Base-by-base conservation (phyloP, 2,888 invertebrate species). In the Andrena bicolor region DNA sequence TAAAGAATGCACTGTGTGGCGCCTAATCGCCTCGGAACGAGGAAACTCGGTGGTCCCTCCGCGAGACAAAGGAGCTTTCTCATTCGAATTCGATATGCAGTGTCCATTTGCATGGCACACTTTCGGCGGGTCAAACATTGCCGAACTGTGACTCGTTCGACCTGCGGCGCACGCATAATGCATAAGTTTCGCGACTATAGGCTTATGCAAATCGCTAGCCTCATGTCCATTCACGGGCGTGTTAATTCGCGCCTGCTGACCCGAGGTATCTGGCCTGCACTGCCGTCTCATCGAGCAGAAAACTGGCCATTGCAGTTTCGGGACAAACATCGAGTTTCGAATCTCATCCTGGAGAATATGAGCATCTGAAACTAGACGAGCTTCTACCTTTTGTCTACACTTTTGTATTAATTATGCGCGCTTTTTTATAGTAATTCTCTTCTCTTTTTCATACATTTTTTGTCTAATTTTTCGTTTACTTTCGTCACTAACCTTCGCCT, bases 111-210 rank as follows among this genome's bases (percentile, higher is more conserved):
- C 61, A 20, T 53, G 35, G 30, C 30, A 56, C 41, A 51, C 10
- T 58, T 26, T 30, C 10, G 35, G 1, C 7, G 30, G 75, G 48
- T 66, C 48, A 51, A 66, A 56, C 65, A 65, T 49, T 53, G 16
- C 66, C 53, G 28, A 26, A 16, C 53, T 26, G 20, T 10, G 63
- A 49, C 53, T 66, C 28, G 66, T 32, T 65, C 61, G 66, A 30
- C 32, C 75, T 74, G 66, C 51, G 49, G 60, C 56, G 58, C n/a
- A 73, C 76, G 80, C 79, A 81, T 82, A 84, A 84, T 82, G 81
- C 81, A 81, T 82, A 78, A 75, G 79, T 81, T 79, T 79, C 72
- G 64, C 76, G 64, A 49, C 26, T 63, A 10, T 35, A 58, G 68
- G 66, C 58, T 74, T 70, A 53, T 66, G 79, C 66, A 72, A 82